Evolutionary conservation across 2,888 invertebrate genomes (phyloP).

Genomic region (Trimorus sp.): DNA sequence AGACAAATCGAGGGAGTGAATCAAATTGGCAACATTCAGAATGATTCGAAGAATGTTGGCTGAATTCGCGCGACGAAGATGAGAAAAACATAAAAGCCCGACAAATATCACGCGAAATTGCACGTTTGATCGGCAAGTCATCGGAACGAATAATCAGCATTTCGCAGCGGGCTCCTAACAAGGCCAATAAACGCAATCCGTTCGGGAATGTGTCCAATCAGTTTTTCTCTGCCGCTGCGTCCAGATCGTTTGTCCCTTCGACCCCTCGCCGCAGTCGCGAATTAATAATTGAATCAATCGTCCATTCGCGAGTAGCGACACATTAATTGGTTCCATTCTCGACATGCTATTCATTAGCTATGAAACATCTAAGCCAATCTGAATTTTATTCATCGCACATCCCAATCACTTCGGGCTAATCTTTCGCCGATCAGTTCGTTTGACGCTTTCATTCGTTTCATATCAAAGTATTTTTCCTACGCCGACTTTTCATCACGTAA

Average conservation of each 20-base stretch:
- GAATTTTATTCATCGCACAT: background rate
- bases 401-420: no score
- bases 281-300: slow-evolving; percentile 8
- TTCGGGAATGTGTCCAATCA: background rate
- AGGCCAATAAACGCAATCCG: slow-evolving; percentile 1
- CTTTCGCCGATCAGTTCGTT: no score
- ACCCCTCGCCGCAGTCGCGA: background rate
- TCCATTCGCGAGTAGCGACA: background rate
- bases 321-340: slow-evolving; percentile 2
- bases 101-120: no score
- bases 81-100: background rate
- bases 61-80: background rate
- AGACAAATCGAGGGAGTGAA: no score
- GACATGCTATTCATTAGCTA: slow-evolving; percentile 6
- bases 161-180: slow-evolving; percentile 1
- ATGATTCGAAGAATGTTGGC: no score
- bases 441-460: no score
- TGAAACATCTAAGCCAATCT: background rate
- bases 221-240: background rate
- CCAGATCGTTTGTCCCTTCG: background rate
- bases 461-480: no score
- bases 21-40: no score
- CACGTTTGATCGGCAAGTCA: background rate
- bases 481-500: no score
- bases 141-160: background rate